Base-by-base conservation (phyloP, 2,888 invertebrate species). In the Carterocephalus palaemon region DNA sequence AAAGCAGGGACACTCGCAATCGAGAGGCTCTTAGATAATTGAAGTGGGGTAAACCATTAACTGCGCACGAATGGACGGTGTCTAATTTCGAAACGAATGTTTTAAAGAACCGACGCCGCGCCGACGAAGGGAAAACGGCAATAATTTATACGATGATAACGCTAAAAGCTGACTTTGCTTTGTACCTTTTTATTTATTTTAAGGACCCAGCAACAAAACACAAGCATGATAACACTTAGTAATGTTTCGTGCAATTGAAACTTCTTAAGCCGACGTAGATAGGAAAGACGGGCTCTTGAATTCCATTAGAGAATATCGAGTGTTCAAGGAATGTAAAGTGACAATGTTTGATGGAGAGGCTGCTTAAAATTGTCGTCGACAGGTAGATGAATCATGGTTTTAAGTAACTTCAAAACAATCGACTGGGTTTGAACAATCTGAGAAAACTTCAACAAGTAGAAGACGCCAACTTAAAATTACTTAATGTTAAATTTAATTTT, bases 301-400 rank as follows among this genome's bases (percentile, higher is more conserved):
- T 71, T 74, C 73, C 75, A 75, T 77, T 80, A 79, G 67, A 60
- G 67, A 71, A 68, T 79, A 80, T 80, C 76, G 74, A 81, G 72
- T 67, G 71, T 64, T 66, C 60, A 57, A 64, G 65, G 70, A 74
- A 74, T 74, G 67, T 70, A 66, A 69, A 69, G 71, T 70, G 79
- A 70, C 75, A 69, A 65, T 58, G 56, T 67, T 66, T 78, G 77
- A 81, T 77, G 67, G 67, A 82, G 76, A 72, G 73, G 67, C 65
- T 64, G 17, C 28, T 43, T 29, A 64, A 60, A 67, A 68, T 65
- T 73, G 71, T 70, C 70, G 68, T 62, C 73, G 76, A 78, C 83
- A 84, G 79, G 80, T 82, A 80, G 70, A 55, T 80, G 80, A 82
- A 60, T 81, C 81, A 80, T 67, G 68, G 58, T 36, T 9, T n/a